A percentile compares a stretch with the other conserved stretches of the same genome.
These are phyloP conservation scores for Mixornis gularis DNA, from an alignment of 2,113 vertebrate species.

Conservation along the genomic window DNA sequence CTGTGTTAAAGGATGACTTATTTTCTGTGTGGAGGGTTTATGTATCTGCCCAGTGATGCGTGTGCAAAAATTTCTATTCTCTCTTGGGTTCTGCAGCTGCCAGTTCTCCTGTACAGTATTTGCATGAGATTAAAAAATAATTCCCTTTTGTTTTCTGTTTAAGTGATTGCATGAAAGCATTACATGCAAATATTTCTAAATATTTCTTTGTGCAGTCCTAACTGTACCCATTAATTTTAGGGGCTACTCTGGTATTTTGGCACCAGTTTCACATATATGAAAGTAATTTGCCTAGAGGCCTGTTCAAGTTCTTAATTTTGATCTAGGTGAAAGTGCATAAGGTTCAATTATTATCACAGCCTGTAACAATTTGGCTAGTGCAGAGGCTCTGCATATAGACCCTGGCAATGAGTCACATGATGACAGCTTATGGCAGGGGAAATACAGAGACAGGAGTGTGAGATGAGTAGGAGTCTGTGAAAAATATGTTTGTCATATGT, in stretches of 20 bases:
- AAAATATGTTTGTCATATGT: background rate
- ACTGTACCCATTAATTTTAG: background rate
- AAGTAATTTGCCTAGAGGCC: background rate
- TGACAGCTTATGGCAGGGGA: conserved; percentile 6
- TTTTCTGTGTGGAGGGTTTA: background rate
- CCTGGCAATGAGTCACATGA: background rate
- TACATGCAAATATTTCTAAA: background rate
- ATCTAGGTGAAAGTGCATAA: background rate
- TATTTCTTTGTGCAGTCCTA: background rate
- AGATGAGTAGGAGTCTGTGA: conserved; percentile 41
- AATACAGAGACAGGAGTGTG: background rate
- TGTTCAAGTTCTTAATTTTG: background rate
- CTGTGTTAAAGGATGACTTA: background rate
- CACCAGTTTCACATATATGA: background rate
- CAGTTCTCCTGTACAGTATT: background rate
- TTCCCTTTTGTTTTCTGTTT: background rate
- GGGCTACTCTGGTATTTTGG: background rate
- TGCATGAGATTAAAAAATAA: background rate
- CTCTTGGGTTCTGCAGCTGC: background rate
- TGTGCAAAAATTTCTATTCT: background rate
- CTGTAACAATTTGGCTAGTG: background rate
- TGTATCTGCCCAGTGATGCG: background rate
- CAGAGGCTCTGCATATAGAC: background rate
- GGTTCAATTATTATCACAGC: background rate
- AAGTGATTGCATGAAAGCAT: background rate